A percentile compares a stretch with the other conserved stretches of the same genome.
Evolutionary conservation across 2,113 vertebrate genomes (phyloP).

Genomic region (Illadopsis cleaveri): DNA sequence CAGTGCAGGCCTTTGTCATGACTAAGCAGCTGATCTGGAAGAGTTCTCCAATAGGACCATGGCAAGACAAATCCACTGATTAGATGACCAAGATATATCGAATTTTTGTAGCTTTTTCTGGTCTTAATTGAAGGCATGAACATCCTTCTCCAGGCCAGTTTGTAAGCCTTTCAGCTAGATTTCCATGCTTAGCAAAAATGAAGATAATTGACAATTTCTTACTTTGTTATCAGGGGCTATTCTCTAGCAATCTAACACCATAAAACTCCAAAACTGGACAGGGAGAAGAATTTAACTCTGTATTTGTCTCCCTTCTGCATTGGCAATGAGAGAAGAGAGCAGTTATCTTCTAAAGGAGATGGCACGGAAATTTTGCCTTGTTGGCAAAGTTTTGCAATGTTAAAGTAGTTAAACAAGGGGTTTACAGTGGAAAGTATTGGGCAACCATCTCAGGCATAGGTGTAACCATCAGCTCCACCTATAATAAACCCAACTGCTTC

Average conservation of each 20-base stretch:
- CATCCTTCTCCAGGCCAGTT: neutral
- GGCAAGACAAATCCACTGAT: neutral
- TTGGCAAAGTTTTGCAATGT: neutral
- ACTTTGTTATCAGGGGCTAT: neutral
- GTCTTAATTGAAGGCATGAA: neutral
- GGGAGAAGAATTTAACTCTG: neutral
- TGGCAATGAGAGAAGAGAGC: neutral
- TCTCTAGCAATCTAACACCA: neutral
- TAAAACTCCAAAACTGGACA: neutral
- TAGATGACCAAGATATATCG: neutral
- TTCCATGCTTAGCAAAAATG: neutral
- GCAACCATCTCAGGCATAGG: conserved; percentile 4
- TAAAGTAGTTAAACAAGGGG: neutral
- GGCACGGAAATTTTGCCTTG: neutral
- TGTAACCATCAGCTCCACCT: conserved; percentile 28
- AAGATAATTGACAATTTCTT: neutral
- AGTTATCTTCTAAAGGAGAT: neutral
- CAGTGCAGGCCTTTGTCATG: neutral
- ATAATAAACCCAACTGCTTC: neutral
- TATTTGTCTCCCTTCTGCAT: neutral
- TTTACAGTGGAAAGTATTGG: neutral
- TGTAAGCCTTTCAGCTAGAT: neutral
- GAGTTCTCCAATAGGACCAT: neutral
- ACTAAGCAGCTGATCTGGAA: neutral
- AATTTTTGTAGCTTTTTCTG: neutral